Percentiles rank a stretch among this genome's conserved stretches.
Evolutionary conservation across 1,140 invertebrate species (phyloP).

Genomic region (Galleria mellonella): DNA sequence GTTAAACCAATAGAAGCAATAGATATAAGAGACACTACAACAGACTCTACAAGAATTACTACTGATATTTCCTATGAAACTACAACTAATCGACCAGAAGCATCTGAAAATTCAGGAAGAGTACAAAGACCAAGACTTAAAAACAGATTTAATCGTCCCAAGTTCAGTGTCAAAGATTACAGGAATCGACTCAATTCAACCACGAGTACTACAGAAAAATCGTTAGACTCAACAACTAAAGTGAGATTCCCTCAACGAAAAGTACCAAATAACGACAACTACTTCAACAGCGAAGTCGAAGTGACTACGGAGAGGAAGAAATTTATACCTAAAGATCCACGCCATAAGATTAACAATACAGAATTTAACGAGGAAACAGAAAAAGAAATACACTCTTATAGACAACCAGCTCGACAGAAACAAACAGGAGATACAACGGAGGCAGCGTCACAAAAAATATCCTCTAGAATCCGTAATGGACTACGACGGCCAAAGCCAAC

Average conservation of each 20-base stretch:
- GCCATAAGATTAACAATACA: slow-evolving; percentile 46
- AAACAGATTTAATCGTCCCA: slow-evolving; percentile 69
- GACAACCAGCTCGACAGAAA: slow-evolving; percentile 30
- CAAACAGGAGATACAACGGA: slow-evolving; percentile 29
- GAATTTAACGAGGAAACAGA: slow-evolving; percentile 43
- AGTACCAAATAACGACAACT: slow-evolving; percentile 44
- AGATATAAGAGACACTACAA: slow-evolving; percentile 33
- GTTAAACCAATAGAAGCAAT: slow-evolving; percentile 54
- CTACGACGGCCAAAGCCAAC: slow-evolving; percentile 44
- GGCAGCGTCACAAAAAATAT: slow-evolving; percentile 45
- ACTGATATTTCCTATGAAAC: slow-evolving; percentile 29
- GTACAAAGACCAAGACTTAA: slow-evolving; percentile 48
- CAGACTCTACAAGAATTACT: slow-evolving; percentile 24
- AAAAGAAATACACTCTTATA: slow-evolving; percentile 37
- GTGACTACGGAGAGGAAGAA: slow-evolving; percentile 63
- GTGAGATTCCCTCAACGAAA: slow-evolving; percentile 61
- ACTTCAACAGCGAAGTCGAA: slow-evolving; percentile 43
- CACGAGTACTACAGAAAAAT: slow-evolving; percentile 70
- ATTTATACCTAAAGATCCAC: slow-evolving; percentile 68
- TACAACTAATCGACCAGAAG: slow-evolving; percentile 36
- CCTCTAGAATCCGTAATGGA: slow-evolving; percentile 53
- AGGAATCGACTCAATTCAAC: slow-evolving; percentile 71
- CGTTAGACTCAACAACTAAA: slow-evolving; percentile 51
- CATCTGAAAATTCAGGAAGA: slow-evolving; percentile 32
- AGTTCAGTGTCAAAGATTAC: slow-evolving; percentile 78